Base-by-base conservation (phyloP, 2,888 invertebrate genomes). In the Dinocampus coccinellae region DNA sequence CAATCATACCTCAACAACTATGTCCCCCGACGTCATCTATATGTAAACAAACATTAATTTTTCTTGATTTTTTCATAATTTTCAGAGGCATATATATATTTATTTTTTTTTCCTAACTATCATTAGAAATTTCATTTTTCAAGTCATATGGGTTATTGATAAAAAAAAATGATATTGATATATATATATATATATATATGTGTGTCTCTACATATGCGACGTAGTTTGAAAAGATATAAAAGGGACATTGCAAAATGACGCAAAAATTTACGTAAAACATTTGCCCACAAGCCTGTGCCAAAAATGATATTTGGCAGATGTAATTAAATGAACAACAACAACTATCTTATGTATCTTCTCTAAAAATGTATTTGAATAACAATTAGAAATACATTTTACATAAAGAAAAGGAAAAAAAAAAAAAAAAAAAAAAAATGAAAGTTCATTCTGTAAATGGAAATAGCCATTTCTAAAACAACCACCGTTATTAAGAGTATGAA, bases 1-100 rank as follows among this genome's bases (percentile, higher is more conserved):
- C 36, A 10, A 10, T n/a, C 67, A 33, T 57, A 34, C 24, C 52
- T 55, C 55, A 20, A 29, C 42, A 16, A 62, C 60, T 67, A 42
- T 47, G 11, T 22, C n/a, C 52, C 39, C 69, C 63, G 72, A 72
- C 62, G 66, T 64, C 34, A 69, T 24, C 34, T 20, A 69, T 69
- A 33, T 58, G 16, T 33, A 58, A 58, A 58, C n/a, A 20, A 58
- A 58, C 29, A n/a, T n/a, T n/a, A n/a, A n/a, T n/a, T n/a, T n/a
- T n/a, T n/a, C n/a, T n/a, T n/a, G n/a, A n/a, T n/a, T n/a, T n/a
- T n/a, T n/a, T n/a, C n/a, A n/a, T n/a, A n/a, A n/a, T n/a, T n/a
- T n/a, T n/a, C n/a, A n/a, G n/a, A n/a, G n/a, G n/a, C n/a, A n/a
- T n/a, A n/a, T n/a, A n/a, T n/a, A n/a, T n/a, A n/a, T n/a, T n/a